phyloP scores from a whole-genome alignment of 2,888 invertebrate species.

The Geotrupes spiniger region DNA sequence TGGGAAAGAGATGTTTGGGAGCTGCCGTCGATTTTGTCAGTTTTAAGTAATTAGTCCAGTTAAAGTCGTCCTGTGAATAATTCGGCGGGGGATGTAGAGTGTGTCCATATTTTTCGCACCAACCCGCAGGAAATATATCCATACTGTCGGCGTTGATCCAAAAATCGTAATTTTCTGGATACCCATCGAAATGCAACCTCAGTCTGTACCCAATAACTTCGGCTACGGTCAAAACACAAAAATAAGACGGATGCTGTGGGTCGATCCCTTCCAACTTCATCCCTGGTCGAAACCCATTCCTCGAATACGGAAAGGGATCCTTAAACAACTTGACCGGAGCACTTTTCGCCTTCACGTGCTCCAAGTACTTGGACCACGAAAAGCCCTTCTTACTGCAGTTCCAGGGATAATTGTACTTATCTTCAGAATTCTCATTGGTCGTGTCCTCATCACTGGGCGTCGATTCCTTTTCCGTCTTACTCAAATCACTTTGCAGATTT shows the following conservation, averaged over 20 bases:
- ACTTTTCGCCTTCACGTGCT: constrained; percentile 67
- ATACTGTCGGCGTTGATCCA: constrained; percentile 92
- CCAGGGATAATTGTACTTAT: constrained; percentile 61
- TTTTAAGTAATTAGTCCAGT: constrained; percentile 81
- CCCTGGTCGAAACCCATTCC: constrained; percentile 77
- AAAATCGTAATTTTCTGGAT: constrained; percentile 83
- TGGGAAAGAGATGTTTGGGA: constrained; percentile 72
- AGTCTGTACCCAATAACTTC: constrained; percentile 81
- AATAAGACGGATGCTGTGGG: constrained; percentile 84
- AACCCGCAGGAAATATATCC: constrained; percentile 91
- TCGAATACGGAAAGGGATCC: constrained; percentile 71
- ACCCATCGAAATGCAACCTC: constrained; percentile 89
- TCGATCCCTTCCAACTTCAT: constrained; percentile 94
- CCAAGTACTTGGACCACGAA: constrained; percentile 75
- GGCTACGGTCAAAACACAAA: constrained; percentile 83
- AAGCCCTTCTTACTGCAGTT: constrained; percentile 70
- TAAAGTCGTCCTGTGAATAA: constrained; percentile 62
- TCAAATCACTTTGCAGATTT: constrained; percentile 14
- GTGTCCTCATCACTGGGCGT: constrained; percentile 42
- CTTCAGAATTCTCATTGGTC: constrained; percentile 43
- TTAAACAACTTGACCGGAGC: constrained; percentile 77
- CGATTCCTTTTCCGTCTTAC: constrained; percentile 33
- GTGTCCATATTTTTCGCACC: constrained; percentile 84
- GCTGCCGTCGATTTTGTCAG: constrained; percentile 73
- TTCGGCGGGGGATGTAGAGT: constrained; percentile 76